Evolutionary conservation across 2,797 vertebrate genomes (phyloP).

Genomic region (Anguilla obscura): DNA sequence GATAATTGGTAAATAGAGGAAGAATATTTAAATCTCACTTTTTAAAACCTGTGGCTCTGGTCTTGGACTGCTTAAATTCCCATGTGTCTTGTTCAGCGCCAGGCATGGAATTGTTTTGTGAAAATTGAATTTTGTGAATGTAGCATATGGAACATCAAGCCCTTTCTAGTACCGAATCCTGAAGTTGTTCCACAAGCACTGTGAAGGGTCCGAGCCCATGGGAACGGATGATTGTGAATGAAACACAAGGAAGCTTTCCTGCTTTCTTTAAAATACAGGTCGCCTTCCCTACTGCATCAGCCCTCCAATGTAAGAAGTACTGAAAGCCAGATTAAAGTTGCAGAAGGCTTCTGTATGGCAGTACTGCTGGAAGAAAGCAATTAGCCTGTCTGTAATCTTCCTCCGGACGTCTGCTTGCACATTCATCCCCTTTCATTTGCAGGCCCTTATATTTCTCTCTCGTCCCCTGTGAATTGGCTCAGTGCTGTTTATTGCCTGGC

Average conservation of each 20-base stretch:
- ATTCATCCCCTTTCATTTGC: slow-evolving; percentile 17
- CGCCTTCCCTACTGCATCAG: neutral
- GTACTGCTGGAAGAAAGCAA: slow-evolving; percentile 22
- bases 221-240: neutral
- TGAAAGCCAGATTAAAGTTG: slow-evolving; percentile 19
- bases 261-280: neutral
- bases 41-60: neutral
- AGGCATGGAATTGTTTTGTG: neutral
- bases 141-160: slow-evolving; percentile 5
- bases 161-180: neutral
- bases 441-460: neutral
- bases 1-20: slow-evolving; percentile 58
- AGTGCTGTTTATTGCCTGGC: slow-evolving; percentile 30
- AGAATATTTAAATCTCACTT: neutral
- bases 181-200: neutral
- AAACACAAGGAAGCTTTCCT: neutral
- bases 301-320: neutral
- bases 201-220: neutral
- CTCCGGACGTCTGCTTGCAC: slow-evolving; percentile 18
- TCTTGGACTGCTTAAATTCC: neutral
- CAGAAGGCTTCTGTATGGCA: neutral
- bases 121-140: neutral
- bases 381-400: slow-evolving; percentile 29
- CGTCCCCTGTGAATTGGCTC: neutral
- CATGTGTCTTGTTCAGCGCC: neutral